Evolutionary conservation across 2,888 invertebrate species (phyloP).

Genomic region (Entomobrya multifasciata): DNA sequence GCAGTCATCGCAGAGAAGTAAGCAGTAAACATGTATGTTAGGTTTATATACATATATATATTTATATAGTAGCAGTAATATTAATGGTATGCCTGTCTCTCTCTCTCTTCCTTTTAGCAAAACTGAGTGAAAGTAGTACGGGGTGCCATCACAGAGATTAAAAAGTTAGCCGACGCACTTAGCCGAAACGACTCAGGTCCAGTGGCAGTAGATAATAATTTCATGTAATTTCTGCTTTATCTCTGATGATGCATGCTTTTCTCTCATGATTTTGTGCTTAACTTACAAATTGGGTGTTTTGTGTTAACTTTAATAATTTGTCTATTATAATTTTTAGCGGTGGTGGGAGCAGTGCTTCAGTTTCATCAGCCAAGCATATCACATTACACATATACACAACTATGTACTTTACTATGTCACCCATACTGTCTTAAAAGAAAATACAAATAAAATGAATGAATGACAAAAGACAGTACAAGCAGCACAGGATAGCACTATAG

Average conservation of each 20-base stretch:
- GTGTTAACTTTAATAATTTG: conserved; percentile 33
- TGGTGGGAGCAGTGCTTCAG: not conserved
- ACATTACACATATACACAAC: not conserved
- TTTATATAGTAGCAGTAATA: not conserved
- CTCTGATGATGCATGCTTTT: conserved; percentile 46
- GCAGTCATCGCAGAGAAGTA: not conserved
- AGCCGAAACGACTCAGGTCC: conserved; percentile 48
- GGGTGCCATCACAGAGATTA: conserved; percentile 59
- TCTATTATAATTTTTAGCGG: not conserved
- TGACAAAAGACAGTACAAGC: not conserved
- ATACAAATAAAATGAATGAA: conserved; percentile 24
- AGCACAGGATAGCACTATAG: not conserved
- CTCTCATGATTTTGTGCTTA: conserved; percentile 22
- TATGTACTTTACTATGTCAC: not conserved
- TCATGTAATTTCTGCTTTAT: conserved; percentile 42
- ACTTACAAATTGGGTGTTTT: conserved; percentile 47
- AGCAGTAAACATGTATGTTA: not conserved
- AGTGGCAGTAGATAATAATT: conserved; percentile 40
- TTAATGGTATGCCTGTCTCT: conserved; percentile 13
- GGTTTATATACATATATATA: too few species aligned
- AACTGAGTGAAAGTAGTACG: conserved; percentile 22
- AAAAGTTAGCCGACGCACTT: conserved; percentile 60
- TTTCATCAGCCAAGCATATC: too few species aligned
- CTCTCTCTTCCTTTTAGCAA: not conserved
- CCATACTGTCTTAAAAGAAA: not conserved